Base-by-base conservation (phyloP, 2,113 vertebrate species). In the Macrotus californicus region DNA sequence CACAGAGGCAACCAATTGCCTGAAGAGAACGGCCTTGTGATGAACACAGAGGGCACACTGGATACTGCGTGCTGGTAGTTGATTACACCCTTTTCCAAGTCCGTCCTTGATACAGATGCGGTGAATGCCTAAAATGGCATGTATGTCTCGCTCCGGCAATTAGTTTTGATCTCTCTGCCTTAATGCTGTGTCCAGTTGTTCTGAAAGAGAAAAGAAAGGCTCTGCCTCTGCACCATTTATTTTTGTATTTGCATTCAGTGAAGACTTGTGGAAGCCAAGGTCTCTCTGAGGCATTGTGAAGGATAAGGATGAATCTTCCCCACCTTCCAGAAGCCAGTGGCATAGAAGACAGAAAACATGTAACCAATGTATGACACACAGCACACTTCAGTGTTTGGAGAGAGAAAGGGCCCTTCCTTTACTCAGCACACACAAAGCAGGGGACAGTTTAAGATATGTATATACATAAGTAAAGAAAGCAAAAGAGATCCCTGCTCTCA, bases 151-250 rank as follows among this genome's bases (percentile, higher is more conserved):
- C 94, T 93, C 83, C 22, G 9, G 24, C 31, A 94, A 94, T 97
- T 94, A 95, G 67, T 70, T 89, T 97, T 97, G 8, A 67, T 94
- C 93, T 96, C 79, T 95, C 61, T 21, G 56, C 29, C 1, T 92
- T 75, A 90, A 93, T 76, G 82, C 10, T 54, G 21, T 79, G 43
- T 81, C 79, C 31, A 84, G 10, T 95, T 95, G 82, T 83, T 95
- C 91, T 96, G 46, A 67, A 88, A 56, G 39, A 95, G 79, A 46
- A 95, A 96, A 94, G 41, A 97, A 97, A 85, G 39, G 4, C 9
- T 29, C 2, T 89, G 13, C 39, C 41, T 61, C 22, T 88, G 56
- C 84, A 88, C 36, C 77, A 80, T 88, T 94, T 82, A 41, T 96
- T 94, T 90, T 79, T 90, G 79, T 75, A 46, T 82, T 81, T 52